These are phyloP conservation scores for Eilema griseolum DNA, from an alignment of 2,888 invertebrate genomes.

Conservation along the genomic window DNA sequence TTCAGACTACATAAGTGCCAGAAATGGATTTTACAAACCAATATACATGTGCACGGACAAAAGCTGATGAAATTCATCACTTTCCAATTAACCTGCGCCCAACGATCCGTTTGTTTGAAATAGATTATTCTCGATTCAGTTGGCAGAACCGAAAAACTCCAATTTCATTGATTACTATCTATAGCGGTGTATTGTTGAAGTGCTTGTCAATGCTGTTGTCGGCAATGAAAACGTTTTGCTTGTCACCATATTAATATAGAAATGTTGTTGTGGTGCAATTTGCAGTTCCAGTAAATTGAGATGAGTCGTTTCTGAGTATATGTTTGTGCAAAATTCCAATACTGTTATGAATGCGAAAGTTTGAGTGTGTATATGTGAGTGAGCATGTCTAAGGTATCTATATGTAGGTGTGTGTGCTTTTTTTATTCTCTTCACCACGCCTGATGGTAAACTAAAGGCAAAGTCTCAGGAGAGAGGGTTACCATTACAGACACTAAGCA, in stretches of 20 bases:
- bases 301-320: not conserved
- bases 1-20: constrained; percentile 34
- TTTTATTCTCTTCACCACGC: no score
- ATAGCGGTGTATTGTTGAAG: constrained; percentile 33
- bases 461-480: no score
- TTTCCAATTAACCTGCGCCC: constrained; percentile 66
- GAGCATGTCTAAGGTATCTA: no score
- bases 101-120: constrained; percentile 63
- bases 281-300: not conserved
- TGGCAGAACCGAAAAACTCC: constrained; percentile 58
- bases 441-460: no score
- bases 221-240: constrained; percentile 11
- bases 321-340: not conserved
- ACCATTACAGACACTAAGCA: no score
- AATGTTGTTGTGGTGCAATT: not conserved
- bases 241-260: not conserved
- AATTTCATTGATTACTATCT: constrained; percentile 51
- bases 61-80: constrained; percentile 65
- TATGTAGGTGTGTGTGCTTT: no score
- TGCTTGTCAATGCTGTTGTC: constrained; percentile 25
- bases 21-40: constrained; percentile 48
- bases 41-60: constrained; percentile 42
- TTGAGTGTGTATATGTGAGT: not conserved
- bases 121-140: constrained; percentile 59
- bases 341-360: not conserved